These are phyloP conservation scores for Babylonia areolata DNA, from an alignment of 1,140 invertebrate genomes.

Conservation along the genomic window DNA sequence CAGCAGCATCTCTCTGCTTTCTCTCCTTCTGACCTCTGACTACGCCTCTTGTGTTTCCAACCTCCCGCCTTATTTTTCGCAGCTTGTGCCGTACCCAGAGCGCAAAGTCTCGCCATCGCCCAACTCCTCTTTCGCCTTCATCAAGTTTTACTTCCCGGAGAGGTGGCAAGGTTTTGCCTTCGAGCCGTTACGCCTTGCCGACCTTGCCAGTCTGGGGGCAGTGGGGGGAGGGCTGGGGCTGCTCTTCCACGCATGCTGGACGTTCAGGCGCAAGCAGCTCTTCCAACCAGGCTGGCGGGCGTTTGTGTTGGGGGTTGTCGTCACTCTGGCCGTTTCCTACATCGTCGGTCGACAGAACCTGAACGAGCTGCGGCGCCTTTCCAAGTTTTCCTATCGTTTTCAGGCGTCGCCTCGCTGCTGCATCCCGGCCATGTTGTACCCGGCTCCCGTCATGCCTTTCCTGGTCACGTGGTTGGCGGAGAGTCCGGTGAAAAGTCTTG, in stretches of 20 bases:
- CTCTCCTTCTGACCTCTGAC: background rate
- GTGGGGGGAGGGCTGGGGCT: constrained; percentile 22
- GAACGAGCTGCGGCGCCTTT: constrained; percentile 47
- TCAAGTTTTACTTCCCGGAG: constrained; percentile 56
- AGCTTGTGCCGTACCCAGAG: background rate
- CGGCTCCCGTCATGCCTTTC: constrained; percentile 26
- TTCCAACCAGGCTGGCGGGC: background rate
- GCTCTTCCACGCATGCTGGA: background rate
- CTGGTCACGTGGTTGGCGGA: constrained; percentile 42
- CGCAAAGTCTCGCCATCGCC: background rate
- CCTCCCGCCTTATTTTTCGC: background rate
- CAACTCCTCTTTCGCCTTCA: constrained; percentile 32
- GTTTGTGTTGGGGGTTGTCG: constrained; percentile 36
- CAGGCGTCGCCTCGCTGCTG: constrained; percentile 47
- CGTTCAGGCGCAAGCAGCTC: background rate
- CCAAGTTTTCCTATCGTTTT: constrained; percentile 44
- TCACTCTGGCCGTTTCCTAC: constrained; percentile 31
- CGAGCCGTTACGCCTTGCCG: constrained; percentile 42
- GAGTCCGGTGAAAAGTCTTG: background rate
- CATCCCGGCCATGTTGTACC: constrained; percentile 55
- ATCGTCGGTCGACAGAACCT: constrained; percentile 50
- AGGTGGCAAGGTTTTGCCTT: constrained; percentile 52
- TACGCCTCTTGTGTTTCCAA: background rate
- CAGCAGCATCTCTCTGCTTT: background rate
- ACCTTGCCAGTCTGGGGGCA: constrained; percentile 43